Conservation (phyloP, 2,888 invertebrate genomes). For the Lucinisca nassula region DNA sequence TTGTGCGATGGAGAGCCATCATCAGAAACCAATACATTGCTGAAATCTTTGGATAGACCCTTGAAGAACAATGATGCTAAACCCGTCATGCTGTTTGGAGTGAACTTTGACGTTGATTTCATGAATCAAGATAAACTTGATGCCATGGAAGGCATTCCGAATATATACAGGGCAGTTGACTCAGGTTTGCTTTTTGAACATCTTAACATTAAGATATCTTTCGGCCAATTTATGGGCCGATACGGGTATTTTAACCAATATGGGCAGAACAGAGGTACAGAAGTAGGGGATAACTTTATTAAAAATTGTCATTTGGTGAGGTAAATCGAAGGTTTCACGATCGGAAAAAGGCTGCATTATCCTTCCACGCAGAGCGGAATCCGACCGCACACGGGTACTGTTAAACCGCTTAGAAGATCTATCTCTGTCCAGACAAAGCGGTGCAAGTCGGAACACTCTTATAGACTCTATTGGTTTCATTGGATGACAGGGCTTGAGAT, state of each 20-base stretch:
- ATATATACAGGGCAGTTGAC: neutral
- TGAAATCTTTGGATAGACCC: neutral
- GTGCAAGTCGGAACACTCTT: too few relatives aligned
- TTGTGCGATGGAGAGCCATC: slow-evolving; percentile 9
- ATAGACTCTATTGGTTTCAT: too few relatives aligned
- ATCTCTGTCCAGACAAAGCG: too few relatives aligned
- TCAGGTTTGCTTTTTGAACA: neutral
- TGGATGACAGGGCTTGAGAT: too few relatives aligned
- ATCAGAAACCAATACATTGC: neutral
- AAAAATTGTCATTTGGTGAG: too few relatives aligned
- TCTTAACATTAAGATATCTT: neutral
- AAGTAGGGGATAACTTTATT: too few relatives aligned
- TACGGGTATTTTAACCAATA: neutral
- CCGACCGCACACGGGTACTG: too few relatives aligned
- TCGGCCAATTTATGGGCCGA: neutral
- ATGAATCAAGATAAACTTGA: neutral
- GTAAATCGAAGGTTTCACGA: too few relatives aligned
- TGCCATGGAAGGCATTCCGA: neutral
- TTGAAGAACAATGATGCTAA: neutral
- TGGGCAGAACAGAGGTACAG: too few relatives aligned
- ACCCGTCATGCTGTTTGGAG: neutral
- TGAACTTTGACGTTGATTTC: neutral
- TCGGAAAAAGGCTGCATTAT: too few relatives aligned
- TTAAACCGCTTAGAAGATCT: too few relatives aligned
- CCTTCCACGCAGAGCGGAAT: too few relatives aligned